Evolutionary conservation across 2,888 invertebrate genomes (phyloP).

Genomic region (Polydrusus tereticollis): DNA sequence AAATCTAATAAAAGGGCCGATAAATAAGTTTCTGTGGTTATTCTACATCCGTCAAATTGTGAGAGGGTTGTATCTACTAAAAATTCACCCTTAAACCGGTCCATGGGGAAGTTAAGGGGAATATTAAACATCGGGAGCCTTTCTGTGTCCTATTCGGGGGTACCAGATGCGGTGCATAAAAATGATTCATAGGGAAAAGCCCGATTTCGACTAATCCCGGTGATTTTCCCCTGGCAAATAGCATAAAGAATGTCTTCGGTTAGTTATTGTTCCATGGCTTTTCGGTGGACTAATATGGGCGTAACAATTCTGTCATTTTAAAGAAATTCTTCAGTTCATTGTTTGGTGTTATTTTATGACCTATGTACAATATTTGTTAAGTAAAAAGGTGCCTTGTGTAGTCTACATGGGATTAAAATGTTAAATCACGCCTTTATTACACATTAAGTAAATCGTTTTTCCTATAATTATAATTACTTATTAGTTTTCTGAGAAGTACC

Average conservation of each 20-base stretch:
- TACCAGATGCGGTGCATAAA: conserved; percentile 51
- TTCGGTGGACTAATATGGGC: conserved; percentile 34
- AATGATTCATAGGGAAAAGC: conserved; percentile 49
- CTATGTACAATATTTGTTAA: neutral
- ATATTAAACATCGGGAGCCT: conserved; percentile 44
- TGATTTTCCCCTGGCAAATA: conserved; percentile 45
- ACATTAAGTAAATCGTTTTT: too few species aligned
- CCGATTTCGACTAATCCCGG: conserved; percentile 46
- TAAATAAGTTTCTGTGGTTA: conserved; percentile 32
- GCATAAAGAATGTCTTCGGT: conserved; percentile 43
- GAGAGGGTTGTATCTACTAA: conserved; percentile 42
- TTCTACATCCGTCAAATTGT: conserved; percentile 24
- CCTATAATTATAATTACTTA: too few species aligned
- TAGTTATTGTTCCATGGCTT: conserved; percentile 39
- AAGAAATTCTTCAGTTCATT: neutral
- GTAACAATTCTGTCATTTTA: conserved; percentile 22
- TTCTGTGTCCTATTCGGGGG: conserved; percentile 37
- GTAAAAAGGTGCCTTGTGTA: neutral
- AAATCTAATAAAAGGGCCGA: conserved; percentile 34
- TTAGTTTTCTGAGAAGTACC: too few species aligned
- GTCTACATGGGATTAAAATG: neutral
- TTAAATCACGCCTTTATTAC: neutral
- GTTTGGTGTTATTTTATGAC: neutral
- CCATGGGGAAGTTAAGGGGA: conserved; percentile 48
- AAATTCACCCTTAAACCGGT: conserved; percentile 48